Base-by-base conservation (phyloP, 1,140 invertebrate genomes). In the Heliconius himera region DNA sequence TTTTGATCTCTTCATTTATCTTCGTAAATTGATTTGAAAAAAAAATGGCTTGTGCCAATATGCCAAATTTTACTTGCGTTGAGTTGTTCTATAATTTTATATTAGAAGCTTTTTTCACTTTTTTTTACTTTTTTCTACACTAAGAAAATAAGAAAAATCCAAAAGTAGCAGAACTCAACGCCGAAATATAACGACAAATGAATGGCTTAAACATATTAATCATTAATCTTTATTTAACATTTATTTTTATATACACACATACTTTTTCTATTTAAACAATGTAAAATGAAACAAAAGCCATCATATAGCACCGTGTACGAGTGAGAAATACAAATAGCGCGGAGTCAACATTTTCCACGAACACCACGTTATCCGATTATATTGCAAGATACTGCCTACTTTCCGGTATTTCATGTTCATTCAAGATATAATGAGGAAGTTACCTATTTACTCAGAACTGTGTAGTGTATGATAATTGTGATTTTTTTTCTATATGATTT, bases 361-460 rank as follows among this genome's bases (percentile, higher is more conserved):
- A 75, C 13, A 29, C 60, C 1, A 6, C 56, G 8, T 76, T 76
- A 76, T 76, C 74, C 22, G 74, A 76, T 76, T 38, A 66, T 33
- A 41, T 76, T 66, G 26, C 26, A 66, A 66, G 60, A 66, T 16
- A 66, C 41, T 66, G 66, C 29, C 74, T 76, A 76, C 33, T 66
- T 76, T 41, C 74, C 73, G 73, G 20, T 74, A 46, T 60, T 76
- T 76, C 22, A 9, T 22, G 56, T 76, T 76, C 54, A 66, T 66
- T 66, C 60, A 66, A 33, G 51, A 56, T 74, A 66, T 41, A 22
- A 66, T 38, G 74, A 76, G 74, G 54, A 74, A 74, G 73, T 74
- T 54, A 22, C 9, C 60, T 29, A 66, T 66, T 66, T 76, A 60
- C 74, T 76, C 22, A 56, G 74, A 76, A 76, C 26, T 76, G 29